A percentile compares a stretch with the other conserved stretches of the same genome.
These are phyloP conservation scores for Hypomesus transpacificus DNA, from an alignment of 2,113 vertebrate genomes.

Conservation along the genomic window DNA sequence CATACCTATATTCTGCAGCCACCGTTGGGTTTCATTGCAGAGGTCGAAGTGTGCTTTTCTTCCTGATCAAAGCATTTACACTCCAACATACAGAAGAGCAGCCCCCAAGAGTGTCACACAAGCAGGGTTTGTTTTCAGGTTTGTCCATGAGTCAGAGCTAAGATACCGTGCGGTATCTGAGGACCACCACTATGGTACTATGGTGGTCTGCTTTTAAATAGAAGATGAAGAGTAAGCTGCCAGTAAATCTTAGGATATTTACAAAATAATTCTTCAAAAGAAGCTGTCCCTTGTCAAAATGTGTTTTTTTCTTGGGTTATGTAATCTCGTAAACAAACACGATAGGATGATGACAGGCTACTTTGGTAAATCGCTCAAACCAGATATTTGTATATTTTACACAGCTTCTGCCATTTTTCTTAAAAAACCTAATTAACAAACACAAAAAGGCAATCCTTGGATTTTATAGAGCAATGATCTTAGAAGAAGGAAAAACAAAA, in stretches of 20 bases:
- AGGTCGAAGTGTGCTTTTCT: constrained; percentile 83
- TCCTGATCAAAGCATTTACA: constrained; percentile 73
- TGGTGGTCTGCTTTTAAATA: no score
- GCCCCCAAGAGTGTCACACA: constrained; percentile 82
- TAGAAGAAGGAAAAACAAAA: constrained; percentile 6
- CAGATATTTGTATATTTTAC: no score
- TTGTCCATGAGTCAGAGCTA: background rate
- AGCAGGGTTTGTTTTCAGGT: constrained; percentile 17
- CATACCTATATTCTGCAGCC: constrained; percentile 69
- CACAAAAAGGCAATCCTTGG: constrained; percentile 24
- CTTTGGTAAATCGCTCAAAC: no score
- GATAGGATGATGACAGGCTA: no score
- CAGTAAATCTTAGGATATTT: no score
- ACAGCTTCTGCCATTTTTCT: background rate
- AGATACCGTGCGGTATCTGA: background rate
- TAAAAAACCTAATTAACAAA: constrained; percentile 1
- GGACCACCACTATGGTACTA: background rate
- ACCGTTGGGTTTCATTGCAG: constrained; percentile 84
- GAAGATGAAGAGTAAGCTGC: no score
- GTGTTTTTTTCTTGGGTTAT: no score
- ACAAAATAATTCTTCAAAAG: no score
- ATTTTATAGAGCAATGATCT: constrained; percentile 31
- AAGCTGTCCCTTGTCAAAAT: no score
- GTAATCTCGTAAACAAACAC: no score
- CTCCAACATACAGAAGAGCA: constrained; percentile 73